A percentile compares a stretch with the other conserved stretches of the same genome.
phyloP scores from a whole-genome alignment of 2,797 vertebrate genomes.

The Parauchenoglanis punctatus region DNA sequence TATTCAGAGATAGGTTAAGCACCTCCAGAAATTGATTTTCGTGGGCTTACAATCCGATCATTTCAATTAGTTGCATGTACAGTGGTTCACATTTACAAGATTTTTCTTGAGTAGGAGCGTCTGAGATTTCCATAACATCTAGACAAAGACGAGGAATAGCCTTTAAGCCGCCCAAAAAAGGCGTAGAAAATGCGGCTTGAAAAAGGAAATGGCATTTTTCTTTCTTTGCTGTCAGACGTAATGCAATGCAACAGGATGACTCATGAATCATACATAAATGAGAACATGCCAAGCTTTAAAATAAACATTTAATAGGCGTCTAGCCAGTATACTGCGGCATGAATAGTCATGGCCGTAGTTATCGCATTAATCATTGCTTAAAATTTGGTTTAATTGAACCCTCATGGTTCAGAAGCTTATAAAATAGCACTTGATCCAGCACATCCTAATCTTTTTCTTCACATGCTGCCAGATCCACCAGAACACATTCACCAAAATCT shows the following conservation, averaged over 20 bases:
- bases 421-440: slow-evolving; percentile 2
- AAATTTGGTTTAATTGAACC: background rate
- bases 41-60: background rate
- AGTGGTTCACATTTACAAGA: background rate
- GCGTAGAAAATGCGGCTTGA: background rate
- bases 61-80: background rate
- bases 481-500: background rate
- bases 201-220: background rate
- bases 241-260: background rate
- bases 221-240: background rate
- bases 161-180: too few relatives aligned
- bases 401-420: background rate
- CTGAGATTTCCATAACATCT: background rate
- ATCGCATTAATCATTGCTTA: background rate
- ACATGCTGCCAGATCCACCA: background rate
- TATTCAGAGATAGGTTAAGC: background rate
- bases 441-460: background rate
- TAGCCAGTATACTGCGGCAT: background rate
- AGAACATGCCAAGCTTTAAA: background rate
- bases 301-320: background rate
- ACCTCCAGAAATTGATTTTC: background rate
- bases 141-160: background rate
- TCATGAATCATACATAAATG: background rate
- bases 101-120: background rate
- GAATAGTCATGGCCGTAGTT: background rate